Base-by-base conservation (phyloP, 2,797 vertebrate genomes). In the Moxostoma hubbsi region DNA sequence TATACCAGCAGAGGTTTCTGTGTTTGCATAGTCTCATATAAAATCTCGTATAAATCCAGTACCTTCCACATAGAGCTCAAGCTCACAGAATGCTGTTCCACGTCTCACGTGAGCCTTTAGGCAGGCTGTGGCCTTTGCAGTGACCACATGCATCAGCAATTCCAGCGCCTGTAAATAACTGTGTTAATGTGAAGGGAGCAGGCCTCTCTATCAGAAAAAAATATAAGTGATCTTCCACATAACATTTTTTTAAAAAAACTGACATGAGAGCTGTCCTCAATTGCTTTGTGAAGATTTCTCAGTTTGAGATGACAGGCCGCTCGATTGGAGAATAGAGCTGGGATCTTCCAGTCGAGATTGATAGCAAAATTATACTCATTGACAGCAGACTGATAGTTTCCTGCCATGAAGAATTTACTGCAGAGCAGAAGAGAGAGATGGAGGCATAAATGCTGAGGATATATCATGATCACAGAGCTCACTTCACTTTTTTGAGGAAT, bases 251-350 rank as follows among this genome's bases (percentile, higher is more conserved):
- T 12, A 69, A 59, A 69, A 16, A 36, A 63, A 54, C 82, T 53
- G 89, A 99, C 97, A 95, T 94, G 93, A 58, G 96, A 97, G 62
- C 95, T 94, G 85, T 98, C 97, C 84, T 97, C 93, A 0, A 99
- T 87, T 73, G 95, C 94, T 90, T 97, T 98, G 89, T 99, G 97
- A 13, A 99, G 89, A 75, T 99, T 97, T 66, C 92, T 93, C 69
- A 98, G 84, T 88, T 97, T 96, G 47, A 99, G 94, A 82, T 99
- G 97, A 89, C 96, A 98, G 8, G 96, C 98, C 47, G 97, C 96
- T 69, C 98, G 94, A 89, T 99, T 99, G 67, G 97, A 93, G 79
- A 93, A 97, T 11, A 98, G 83, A 0, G 92, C 85, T 5, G 97
- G 95, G 77, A 96, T 92, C 64, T 90, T 92, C 47, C 80, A 87